A percentile compares a stretch with the other conserved stretches of the same genome.
Evolutionary conservation across 2,113 vertebrate genomes (phyloP).

Genomic region (Psittacula cyanocephala): DNA sequence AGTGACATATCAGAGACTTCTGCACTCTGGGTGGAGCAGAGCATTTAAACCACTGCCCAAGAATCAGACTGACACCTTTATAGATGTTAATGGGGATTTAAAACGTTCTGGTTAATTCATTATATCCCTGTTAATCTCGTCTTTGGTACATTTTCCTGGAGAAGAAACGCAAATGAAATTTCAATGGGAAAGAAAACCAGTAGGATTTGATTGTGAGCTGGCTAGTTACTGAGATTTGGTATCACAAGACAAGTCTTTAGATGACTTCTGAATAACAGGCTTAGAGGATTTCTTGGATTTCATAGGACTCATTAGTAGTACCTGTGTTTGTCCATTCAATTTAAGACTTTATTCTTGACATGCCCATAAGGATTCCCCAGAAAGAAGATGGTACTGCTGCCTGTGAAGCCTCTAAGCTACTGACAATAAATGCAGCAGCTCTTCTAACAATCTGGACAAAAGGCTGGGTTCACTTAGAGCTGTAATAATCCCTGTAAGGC

Average conservation of each 20-base stretch:
- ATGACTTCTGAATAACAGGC: not conserved
- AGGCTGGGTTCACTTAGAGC: not conserved
- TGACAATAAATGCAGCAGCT: not conserved
- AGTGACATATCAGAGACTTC: slow-evolving; percentile 3
- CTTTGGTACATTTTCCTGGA: not conserved
- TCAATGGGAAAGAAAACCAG: not conserved
- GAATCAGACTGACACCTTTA: not conserved
- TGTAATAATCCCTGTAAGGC: not conserved
- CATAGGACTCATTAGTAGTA: not conserved
- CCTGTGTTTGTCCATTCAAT: not conserved
- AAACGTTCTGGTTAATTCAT: not conserved
- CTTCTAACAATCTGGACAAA: not conserved
- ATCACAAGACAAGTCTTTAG: not conserved
- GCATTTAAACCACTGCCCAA: not conserved
- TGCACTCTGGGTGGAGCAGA: not conserved
- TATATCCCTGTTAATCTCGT: slow-evolving; percentile 24
- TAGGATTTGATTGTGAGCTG: not conserved
- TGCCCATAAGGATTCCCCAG: not conserved
- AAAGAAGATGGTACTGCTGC: not conserved
- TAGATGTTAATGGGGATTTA: not conserved
- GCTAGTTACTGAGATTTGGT: not conserved
- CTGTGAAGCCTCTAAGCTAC: not conserved
- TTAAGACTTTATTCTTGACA: not conserved
- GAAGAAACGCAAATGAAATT: slow-evolving; percentile 18
- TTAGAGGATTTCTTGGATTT: slow-evolving; percentile 19